A percentile compares a stretch with the other conserved stretches of the same genome.
These are phyloP conservation scores for Lapara coniferarum DNA, from an alignment of 2,888 invertebrate genomes.

Conservation along the genomic window DNA sequence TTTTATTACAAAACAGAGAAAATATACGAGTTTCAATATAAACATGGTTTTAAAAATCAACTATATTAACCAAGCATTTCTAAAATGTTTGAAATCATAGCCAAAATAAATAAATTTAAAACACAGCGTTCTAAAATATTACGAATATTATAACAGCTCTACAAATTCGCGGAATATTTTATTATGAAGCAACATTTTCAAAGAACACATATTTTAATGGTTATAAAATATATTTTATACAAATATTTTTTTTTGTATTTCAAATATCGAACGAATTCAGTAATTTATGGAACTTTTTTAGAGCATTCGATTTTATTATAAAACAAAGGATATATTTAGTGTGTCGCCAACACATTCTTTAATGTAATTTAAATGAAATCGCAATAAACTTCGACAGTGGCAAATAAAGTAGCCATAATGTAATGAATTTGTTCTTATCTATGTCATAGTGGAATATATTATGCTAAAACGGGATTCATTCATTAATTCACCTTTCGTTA, in stretches of 20 bases:
- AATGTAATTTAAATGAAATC: conserved; percentile 35
- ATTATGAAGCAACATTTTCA: neutral
- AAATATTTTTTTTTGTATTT: neutral
- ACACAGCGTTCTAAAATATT: no score
- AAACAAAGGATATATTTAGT: neutral
- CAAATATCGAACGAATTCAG: neutral
- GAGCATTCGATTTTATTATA: neutral
- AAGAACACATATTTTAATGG: neutral
- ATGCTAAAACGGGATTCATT: neutral
- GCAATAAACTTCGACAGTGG: conserved; percentile 29
- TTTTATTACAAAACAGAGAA: no score
- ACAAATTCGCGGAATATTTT: neutral
- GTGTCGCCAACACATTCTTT: neutral
- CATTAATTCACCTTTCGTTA: neutral
- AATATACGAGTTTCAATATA: no score
- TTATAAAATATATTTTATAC: neutral
- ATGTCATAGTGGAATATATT: neutral
- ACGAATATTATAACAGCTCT: no score
- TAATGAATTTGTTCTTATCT: conserved; percentile 7
- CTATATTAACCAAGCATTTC: no score
- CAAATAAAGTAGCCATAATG: conserved; percentile 23
- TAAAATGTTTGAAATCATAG: no score
- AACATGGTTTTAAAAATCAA: no score
- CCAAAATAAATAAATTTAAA: no score
- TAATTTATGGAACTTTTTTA: neutral